Evolutionary conservation across 2,113 vertebrate species (phyloP), one percentile per base, ranked within the genome.

Genomic region (Tringa solitaria): DNA sequence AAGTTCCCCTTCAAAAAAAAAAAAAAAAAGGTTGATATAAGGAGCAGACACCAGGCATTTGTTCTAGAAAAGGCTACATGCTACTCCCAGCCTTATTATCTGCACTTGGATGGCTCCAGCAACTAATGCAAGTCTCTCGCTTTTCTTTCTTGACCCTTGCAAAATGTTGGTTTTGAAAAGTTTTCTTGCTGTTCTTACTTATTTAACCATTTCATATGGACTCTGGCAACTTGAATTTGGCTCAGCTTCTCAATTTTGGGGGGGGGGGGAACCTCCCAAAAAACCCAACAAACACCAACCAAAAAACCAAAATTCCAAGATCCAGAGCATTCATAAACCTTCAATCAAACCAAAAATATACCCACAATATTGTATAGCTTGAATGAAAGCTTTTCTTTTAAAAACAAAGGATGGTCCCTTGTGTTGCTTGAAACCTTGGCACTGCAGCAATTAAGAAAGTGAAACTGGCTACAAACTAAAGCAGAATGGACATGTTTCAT

Each of bases 401-500:
- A 89, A 91, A 94, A 94, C 81, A 95, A 91, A 95, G 37, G 63
- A 94, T 82, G 70, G 10, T 89, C 53, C 67, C 74, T 70, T 65
- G 80, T 73, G 45, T 82, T 80, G 77, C 74, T 79, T 92, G 76
- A 95, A 95, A 80, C 7, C 37, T 28, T 91, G 74, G 63, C 81
- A 69, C n/a, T 9, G 30, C n/a, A 92, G 77, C 65, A 87, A 92
- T 95, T 84, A 93, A 90, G 83, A 94, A 95, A 96, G 83, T 72
- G 83, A 97, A 96, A 90, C 73, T 78, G 77, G 77, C 88, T 93
- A 89, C 59, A 87, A 63, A 87, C 61, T 92, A 92, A 95, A 96
- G 89, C 57, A 93, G 70, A 91, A 96, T 61, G 45, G 89, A 95
- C 80, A 83, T 77, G 74, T 96, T 97, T 96, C 96, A 92, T 89